A percentile compares a stretch with the other conserved stretches of the same genome.
Evolutionary conservation across 2,797 vertebrate genomes (phyloP).

Genomic region (Oreochromis mossambicus): DNA sequence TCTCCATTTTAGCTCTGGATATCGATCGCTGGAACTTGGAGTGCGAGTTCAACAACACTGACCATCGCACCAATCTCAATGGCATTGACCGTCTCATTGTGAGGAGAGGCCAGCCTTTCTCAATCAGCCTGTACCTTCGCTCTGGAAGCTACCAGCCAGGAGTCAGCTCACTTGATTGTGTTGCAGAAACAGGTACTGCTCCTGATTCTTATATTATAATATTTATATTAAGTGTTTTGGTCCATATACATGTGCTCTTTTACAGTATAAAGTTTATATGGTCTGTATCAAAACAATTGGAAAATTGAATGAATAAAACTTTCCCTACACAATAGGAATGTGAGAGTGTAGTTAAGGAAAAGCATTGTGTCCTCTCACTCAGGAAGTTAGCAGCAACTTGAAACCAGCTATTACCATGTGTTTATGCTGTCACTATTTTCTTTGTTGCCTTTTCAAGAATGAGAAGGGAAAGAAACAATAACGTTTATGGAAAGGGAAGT

Average conservation of each 20-base stretch:
- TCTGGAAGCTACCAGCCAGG: slow-evolving; percentile 78
- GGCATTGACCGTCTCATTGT: slow-evolving; percentile 80
- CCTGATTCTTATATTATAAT: not conserved
- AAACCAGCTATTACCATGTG: not conserved
- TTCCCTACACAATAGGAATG: not conserved
- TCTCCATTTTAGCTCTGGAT: slow-evolving; percentile 75
- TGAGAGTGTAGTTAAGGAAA: not conserved
- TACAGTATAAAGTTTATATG: not conserved
- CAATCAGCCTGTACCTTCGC: slow-evolving; percentile 77
- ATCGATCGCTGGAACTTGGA: slow-evolving; percentile 82
- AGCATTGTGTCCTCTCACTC: not conserved
- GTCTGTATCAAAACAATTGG: not conserved
- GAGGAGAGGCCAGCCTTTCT: slow-evolving; percentile 85
- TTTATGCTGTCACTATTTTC: not conserved
- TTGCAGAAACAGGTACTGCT: slow-evolving; percentile 80
- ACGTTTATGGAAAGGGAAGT: slow-evolving; percentile 7
- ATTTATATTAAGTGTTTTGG: not conserved
- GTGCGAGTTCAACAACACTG: slow-evolving; percentile 79
- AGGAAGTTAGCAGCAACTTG: not conserved
- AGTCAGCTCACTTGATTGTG: slow-evolving; percentile 76
- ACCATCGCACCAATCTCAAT: slow-evolving; percentile 82
- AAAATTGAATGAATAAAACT: not conserved
- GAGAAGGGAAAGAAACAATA: not conserved
- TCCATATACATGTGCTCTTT: not conserved
- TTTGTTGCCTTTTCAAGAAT: not conserved